Evolutionary conservation across 2,888 invertebrate species (phyloP).

Genomic region (Thyatira batis): DNA sequence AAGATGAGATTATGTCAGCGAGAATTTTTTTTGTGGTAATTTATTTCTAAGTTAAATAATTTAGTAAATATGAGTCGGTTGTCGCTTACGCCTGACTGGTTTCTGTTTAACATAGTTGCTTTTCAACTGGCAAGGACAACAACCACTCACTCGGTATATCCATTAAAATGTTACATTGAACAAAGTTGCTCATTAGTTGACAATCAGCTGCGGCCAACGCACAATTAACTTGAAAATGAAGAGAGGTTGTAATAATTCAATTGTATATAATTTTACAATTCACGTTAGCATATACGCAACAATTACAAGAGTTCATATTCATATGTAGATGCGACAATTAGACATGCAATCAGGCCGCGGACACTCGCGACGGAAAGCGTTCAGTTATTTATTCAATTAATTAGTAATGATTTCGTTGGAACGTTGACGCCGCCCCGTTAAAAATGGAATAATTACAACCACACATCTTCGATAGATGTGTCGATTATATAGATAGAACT

Average conservation of each 20-base stretch:
- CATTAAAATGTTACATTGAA: background rate
- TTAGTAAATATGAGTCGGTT: too few relatives aligned
- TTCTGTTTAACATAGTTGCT: background rate
- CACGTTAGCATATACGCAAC: constrained; percentile 4
- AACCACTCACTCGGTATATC: background rate
- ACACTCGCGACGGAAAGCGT: background rate
- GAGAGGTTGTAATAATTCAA: constrained; percentile 40
- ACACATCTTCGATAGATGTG: too few relatives aligned
- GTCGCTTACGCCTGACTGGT: background rate
- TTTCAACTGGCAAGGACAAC: background rate
- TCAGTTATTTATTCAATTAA: background rate
- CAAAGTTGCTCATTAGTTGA: constrained; percentile 3
- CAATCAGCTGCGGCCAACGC: constrained; percentile 13
- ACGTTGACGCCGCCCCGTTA: background rate
- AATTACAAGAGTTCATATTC: background rate
- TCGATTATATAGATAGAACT: background rate
- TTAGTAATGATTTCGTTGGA: background rate
- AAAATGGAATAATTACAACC: background rate
- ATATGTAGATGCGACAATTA: background rate
- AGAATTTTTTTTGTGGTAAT: too few relatives aligned
- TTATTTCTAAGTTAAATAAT: too few relatives aligned
- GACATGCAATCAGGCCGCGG: background rate
- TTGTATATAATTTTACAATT: constrained; percentile 31
- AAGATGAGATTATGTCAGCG: too few relatives aligned
- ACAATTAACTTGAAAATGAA: constrained; percentile 29